A percentile compares a stretch with the other conserved stretches of the same genome.
These are phyloP conservation scores for Parazoanthus darwini DNA, from an alignment of 92 coral and sea anemone genomes.

Conservation along the genomic window DNA sequence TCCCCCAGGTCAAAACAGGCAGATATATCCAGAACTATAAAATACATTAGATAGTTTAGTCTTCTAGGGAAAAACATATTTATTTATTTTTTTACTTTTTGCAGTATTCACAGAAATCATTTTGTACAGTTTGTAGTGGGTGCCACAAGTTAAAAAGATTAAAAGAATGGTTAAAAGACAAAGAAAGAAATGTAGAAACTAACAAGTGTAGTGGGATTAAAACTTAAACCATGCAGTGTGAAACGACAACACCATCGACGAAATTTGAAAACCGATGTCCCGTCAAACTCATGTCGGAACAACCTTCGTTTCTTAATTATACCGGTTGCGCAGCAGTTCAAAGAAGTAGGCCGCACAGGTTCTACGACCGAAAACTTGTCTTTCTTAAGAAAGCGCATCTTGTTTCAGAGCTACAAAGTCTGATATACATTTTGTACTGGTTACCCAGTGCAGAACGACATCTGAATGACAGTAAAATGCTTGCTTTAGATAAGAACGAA, in stretches of 20 bases:
- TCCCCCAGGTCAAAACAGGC: background rate
- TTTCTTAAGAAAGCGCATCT: no score
- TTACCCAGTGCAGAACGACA: background rate
- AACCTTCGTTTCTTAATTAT: no score
- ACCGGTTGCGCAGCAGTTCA: background rate
- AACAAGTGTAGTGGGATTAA: background rate
- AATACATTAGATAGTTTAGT: background rate
- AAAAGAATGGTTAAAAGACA: no score
- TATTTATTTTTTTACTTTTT: no score
- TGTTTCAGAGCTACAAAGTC: background rate
- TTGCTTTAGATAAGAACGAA: background rate
- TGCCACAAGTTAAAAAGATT: background rate
- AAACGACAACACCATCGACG: background rate
- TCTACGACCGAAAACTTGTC: background rate
- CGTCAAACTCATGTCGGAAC: no score
- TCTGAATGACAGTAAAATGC: background rate
- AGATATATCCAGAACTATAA: no score
- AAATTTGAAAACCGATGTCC: no score
- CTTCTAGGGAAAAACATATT: background rate
- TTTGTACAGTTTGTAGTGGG: background rate
- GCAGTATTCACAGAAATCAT: background rate
- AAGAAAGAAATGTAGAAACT: no score
- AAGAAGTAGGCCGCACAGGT: background rate
- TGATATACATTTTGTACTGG: background rate
- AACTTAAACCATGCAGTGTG: background rate